These are phyloP conservation scores for Sphaeramia orbicularis DNA, from an alignment of 2,797 vertebrate species.

Conservation along the genomic window DNA sequence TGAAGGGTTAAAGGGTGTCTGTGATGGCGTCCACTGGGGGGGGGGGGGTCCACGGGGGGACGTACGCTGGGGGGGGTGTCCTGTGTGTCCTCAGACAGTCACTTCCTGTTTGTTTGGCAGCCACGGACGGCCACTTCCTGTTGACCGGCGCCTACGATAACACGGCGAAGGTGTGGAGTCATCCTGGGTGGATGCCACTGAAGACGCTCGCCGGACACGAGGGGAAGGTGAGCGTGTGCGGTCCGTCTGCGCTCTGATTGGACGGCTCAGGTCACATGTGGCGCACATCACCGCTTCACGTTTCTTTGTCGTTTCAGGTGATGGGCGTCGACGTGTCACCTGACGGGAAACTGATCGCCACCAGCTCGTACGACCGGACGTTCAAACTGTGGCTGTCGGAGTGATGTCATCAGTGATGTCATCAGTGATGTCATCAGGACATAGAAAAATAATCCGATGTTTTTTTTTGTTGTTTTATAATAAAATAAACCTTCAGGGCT, in stretches of 20 bases:
- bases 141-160: slow-evolving; percentile 95
- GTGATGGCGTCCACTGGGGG: too few relatives aligned
- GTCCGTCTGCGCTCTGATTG: background rate
- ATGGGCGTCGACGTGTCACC: slow-evolving; percentile 96
- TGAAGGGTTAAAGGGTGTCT: too few relatives aligned
- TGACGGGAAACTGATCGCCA: slow-evolving; percentile 95
- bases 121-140: slow-evolving; percentile 94
- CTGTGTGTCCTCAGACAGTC: too few relatives aligned
- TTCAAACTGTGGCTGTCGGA: slow-evolving; percentile 97
- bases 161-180: slow-evolving; percentile 96
- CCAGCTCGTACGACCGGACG: slow-evolving; percentile 95
- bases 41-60: too few relatives aligned
- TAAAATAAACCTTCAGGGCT: too few relatives aligned
- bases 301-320: slow-evolving; percentile 73
- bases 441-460: too few relatives aligned
- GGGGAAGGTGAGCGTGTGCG: slow-evolving; percentile 84
- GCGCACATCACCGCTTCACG: background rate
- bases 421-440: too few relatives aligned
- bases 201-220: slow-evolving; percentile 96
- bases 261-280: background rate
- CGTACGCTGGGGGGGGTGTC: too few relatives aligned
- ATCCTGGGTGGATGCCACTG: slow-evolving; percentile 95
- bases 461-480: background rate
- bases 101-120: slow-evolving; percentile 72
- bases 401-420: slow-evolving; percentile 53